Evolutionary conservation across 2,888 invertebrate genomes (phyloP).

Genomic region (Stenchaetothrips biformis): DNA sequence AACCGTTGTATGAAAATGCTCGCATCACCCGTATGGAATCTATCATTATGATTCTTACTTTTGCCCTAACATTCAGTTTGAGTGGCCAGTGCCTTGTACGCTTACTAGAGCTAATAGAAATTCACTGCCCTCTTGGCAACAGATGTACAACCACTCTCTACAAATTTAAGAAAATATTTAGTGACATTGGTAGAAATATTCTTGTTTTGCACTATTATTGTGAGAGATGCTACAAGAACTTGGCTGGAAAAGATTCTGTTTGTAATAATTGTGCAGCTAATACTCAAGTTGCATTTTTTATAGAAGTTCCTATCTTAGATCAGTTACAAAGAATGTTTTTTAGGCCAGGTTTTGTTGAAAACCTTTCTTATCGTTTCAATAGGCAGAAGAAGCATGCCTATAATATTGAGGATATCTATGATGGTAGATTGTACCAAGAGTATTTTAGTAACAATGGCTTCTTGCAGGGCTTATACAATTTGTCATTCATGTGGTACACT

Average conservation of each 20-base stretch:
- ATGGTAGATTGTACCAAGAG: conserved; percentile 11
- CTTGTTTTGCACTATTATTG: neutral
- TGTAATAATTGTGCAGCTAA: neutral
- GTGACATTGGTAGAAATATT: neutral
- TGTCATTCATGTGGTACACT: neutral
- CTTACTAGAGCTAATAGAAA: neutral
- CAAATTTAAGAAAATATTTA: neutral
- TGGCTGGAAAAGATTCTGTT: neutral
- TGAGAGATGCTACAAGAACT: neutral
- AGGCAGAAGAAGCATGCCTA: neutral
- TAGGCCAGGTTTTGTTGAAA: neutral
- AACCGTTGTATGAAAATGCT: neutral
- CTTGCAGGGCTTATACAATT: neutral
- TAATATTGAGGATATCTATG: neutral
- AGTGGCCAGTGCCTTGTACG: neutral
- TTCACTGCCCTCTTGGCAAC: neutral
- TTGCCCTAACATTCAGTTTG: neutral
- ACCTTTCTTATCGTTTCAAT: neutral
- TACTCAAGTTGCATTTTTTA: neutral
- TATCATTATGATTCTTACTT: neutral
- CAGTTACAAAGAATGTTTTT: neutral
- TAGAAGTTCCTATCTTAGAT: neutral
- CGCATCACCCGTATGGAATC: neutral
- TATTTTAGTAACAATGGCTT: neutral
- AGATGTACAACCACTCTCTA: neutral